These are phyloP conservation scores for Scotopteryx bipunctaria DNA, from an alignment of 2,888 invertebrate genomes.

Conservation along the genomic window DNA sequence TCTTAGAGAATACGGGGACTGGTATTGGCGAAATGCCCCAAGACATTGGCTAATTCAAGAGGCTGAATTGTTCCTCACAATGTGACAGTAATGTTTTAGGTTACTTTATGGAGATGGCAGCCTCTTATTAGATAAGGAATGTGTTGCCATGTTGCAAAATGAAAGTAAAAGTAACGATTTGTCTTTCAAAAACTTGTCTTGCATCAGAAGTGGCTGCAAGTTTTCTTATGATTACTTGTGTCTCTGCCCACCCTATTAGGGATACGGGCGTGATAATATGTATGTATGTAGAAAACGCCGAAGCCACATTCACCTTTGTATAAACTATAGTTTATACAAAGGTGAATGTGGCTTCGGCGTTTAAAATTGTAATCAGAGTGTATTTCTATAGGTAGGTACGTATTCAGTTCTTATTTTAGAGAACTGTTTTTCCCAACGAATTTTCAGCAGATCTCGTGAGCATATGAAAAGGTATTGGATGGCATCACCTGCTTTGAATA, in stretches of 20 bases:
- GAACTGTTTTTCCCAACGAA: background rate
- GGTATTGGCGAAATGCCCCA: constrained; percentile 32
- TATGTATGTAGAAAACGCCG: no score
- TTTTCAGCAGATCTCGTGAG: constrained; percentile 6
- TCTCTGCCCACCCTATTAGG: no score
- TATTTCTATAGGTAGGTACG: no score
- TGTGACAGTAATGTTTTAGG: constrained; percentile 52
- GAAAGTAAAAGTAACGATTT: no score
- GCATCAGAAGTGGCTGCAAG: no score
- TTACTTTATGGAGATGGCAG: constrained; percentile 41
- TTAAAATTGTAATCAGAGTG: no score
- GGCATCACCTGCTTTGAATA: constrained; percentile 72
- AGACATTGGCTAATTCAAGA: constrained; percentile 71
- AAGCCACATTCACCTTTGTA: no score
- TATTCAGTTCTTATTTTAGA: background rate
- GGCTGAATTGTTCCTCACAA: constrained; percentile 65
- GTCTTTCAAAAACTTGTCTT: no score
- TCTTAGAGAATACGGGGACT: background rate
- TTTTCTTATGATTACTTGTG: no score
- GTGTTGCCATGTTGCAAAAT: constrained; percentile 5
- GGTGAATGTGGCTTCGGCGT: no score
- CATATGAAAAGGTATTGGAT: constrained; percentile 54
- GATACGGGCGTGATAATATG: no score
- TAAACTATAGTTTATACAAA: no score
- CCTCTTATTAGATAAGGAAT: constrained; percentile 33